Percentiles rank a stretch among this genome's conserved stretches.
These are phyloP conservation scores for Synergus japonicus DNA, from an alignment of 2,888 invertebrate genomes.

Conservation along the genomic window DNA sequence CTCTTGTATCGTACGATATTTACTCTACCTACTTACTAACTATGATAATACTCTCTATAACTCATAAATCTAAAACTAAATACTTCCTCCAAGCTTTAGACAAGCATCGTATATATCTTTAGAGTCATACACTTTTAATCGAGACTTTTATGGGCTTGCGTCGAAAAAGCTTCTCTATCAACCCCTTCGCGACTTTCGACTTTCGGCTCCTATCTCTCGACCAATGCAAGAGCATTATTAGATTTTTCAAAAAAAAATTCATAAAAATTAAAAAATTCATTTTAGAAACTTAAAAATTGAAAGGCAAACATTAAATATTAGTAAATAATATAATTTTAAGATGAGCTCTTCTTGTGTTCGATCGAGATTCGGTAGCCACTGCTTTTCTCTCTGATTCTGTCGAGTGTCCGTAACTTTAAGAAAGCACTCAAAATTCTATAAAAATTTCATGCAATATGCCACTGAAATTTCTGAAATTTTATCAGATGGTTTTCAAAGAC, in stretches of 20 bases:
- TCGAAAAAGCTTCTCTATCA: slow-evolving; percentile 19
- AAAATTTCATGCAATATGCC: not conserved
- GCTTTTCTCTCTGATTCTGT: slow-evolving; percentile 5
- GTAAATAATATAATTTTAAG: not conserved
- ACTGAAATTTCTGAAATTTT: not conserved
- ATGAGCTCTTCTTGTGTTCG: not conserved
- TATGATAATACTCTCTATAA: slow-evolving; percentile 49
- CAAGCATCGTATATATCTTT: slow-evolving; percentile 29
- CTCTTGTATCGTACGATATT: slow-evolving; percentile 31
- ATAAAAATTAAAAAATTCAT: not conserved
- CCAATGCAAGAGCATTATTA: slow-evolving; percentile 14
- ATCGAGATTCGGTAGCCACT: not conserved
- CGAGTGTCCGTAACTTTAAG: not conserved
- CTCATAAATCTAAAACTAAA: slow-evolving; percentile 48
- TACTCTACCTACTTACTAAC: slow-evolving; percentile 31
- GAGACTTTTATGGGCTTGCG: slow-evolving; percentile 35
- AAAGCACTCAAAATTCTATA: not conserved
- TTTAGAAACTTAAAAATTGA: not conserved
- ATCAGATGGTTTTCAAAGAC: not conserved
- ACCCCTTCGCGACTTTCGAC: slow-evolving; percentile 24
- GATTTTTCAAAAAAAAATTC: not conserved
- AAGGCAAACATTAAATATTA: not conserved
- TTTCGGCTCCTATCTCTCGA: slow-evolving; percentile 28
- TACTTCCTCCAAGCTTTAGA: slow-evolving; percentile 43
- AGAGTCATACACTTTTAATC: slow-evolving; percentile 35